Conservation (phyloP, 2,888 invertebrate genomes). For the Xanthia icteritia region DNA sequence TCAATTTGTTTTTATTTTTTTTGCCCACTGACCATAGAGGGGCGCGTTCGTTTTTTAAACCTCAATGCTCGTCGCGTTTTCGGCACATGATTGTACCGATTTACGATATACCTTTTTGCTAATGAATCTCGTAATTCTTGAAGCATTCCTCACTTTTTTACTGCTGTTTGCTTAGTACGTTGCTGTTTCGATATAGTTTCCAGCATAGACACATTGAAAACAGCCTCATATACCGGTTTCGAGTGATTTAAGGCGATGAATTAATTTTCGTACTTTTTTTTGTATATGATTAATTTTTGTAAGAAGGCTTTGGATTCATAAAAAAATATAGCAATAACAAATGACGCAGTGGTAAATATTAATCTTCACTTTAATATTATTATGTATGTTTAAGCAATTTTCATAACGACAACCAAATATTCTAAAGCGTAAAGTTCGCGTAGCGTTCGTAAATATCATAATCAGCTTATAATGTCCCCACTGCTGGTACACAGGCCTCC, state of each 20-base stretch:
- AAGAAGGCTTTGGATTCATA: neutral
- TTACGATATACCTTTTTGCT: constrained; percentile 85
- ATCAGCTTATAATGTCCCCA: no score
- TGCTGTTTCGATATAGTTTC: constrained; percentile 33
- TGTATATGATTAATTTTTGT: neutral
- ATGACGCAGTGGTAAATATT: neutral
- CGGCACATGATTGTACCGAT: constrained; percentile 82
- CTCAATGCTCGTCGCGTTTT: constrained; percentile 82
- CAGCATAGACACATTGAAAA: constrained; percentile 7
- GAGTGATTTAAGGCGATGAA: neutral
- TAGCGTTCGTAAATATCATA: no score
- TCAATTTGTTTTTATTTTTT: constrained; percentile 74
- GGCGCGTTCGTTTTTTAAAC: constrained; percentile 77
- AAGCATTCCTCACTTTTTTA: constrained; percentile 55
- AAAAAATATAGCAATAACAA: neutral
- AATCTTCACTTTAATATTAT: neutral
- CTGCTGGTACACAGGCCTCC: no score
- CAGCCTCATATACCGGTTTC: neutral
- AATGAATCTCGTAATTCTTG: constrained; percentile 80
- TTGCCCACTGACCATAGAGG: constrained; percentile 72
- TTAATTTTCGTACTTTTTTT: neutral
- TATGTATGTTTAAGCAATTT: neutral
- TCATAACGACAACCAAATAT: neutral
- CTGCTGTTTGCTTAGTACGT: constrained; percentile 31
- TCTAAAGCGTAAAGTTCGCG: neutral